Base-by-base conservation (phyloP, 2,888 invertebrate species). In the Agrochola lota region DNA sequence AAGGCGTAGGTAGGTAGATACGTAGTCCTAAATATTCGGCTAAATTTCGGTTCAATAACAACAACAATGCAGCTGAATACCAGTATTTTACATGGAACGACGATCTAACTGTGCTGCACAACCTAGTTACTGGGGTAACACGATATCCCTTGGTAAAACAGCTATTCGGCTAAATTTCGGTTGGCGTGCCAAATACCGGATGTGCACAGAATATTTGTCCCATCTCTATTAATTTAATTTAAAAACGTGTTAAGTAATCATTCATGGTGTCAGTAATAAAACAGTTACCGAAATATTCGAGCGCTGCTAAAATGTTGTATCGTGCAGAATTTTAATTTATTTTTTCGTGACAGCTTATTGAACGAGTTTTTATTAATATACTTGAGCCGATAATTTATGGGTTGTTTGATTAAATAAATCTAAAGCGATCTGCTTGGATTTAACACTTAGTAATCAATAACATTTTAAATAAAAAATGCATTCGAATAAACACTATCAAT, bases 371-470 rank as follows among this genome's bases (percentile, higher is more conserved):
- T 85, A 84, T 87, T 84, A 73, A 75, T 84, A 84, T 77, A 66
- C 59, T 76, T 77, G 72, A 80, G 72, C 70, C n/a, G 68, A 75
- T 80, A 80, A 85, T 79, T 79, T 81, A 85, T 87, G 9, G 74
- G 26, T 78, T 80, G 76, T 71, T 87, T 72, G 81, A 84, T 78
- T 78, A 77, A 86, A 84, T 87, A 78, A 80, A 84, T 77, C 84
- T 80, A 67, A 74, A 80, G 78, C 68, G 76, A 77, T 72, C 60
- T 71, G 69, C 23, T 74, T 66, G 49, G 30, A 52, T 77, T 84
- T 80, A 86, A 80, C 73, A 77, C 76, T 77, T 59, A 49, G 49
- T 57, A 71, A 86, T 85, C 74, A 74, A 80, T 86, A 55, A 74
- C 57, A 64, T 52, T 43, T 49, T 1, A 43, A 59, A 70, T 71